phyloP scores from a whole-genome alignment of 30 jellyfish, hydroid and myxozoan genomes.

The Aurelia coerulea region DNA sequence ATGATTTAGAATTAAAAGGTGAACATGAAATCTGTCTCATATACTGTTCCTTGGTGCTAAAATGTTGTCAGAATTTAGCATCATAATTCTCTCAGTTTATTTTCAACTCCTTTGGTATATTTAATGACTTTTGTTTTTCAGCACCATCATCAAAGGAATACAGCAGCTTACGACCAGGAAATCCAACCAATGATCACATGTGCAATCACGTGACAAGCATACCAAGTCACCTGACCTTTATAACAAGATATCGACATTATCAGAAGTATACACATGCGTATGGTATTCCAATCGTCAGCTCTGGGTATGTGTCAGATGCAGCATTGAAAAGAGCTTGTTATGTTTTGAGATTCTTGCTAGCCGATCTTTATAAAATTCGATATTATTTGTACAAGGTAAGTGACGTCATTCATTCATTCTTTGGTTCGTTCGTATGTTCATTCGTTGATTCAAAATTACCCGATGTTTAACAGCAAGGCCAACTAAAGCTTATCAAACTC shows the following conservation, averaged over 20 bases:
- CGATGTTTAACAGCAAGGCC: too few relatives aligned
- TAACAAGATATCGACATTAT: slow-evolving; percentile 59
- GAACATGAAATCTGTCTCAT: too few relatives aligned
- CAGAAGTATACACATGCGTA: slow-evolving; percentile 84
- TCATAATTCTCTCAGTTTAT: too few relatives aligned
- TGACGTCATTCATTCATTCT: background rate
- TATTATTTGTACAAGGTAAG: slow-evolving; percentile 68
- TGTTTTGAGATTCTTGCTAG: slow-evolving; percentile 71
- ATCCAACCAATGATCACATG: slow-evolving; percentile 60
- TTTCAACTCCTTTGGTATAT: too few relatives aligned
- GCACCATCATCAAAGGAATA: background rate
- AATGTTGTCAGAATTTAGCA: too few relatives aligned
- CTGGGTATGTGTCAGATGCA: slow-evolving; percentile 64
- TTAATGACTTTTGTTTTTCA: too few relatives aligned
- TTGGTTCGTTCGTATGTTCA: too few relatives aligned
- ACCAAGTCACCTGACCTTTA: slow-evolving; percentile 72
- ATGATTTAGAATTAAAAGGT: too few relatives aligned
- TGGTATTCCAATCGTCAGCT: slow-evolving; percentile 79
- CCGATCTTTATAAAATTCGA: slow-evolving; percentile 56
- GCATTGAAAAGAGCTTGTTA: slow-evolving; percentile 83
- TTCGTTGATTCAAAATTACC: too few relatives aligned
- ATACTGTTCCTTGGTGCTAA: too few relatives aligned
- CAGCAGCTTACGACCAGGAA: slow-evolving; percentile 56
- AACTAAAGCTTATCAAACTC: too few relatives aligned
- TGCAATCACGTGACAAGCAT: slow-evolving; percentile 60